phyloP scores from a whole-genome alignment of 2,113 vertebrate species.

The Ophiodon elongatus region DNA sequence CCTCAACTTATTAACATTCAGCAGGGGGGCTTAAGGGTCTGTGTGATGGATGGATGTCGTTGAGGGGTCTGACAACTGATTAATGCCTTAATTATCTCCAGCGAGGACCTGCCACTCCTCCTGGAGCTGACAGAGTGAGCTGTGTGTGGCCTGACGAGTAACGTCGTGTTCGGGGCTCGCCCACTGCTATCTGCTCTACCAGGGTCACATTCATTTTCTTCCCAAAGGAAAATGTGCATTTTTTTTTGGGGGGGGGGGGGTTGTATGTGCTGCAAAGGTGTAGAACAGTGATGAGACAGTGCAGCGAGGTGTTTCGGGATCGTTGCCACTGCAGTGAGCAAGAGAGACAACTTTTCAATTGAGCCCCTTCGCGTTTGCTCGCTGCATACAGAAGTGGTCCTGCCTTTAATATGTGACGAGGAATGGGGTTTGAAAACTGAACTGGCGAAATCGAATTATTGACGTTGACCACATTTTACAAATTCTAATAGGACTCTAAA shows the following conservation, averaged over 20 bases:
- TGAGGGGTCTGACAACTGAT: slow-evolving; percentile 85
- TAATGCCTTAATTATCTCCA: slow-evolving; percentile 89
- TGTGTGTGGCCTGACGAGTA: slow-evolving; percentile 80
- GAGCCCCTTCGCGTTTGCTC: slow-evolving; percentile 8
- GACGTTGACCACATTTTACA: not conserved
- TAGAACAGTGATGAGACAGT: slow-evolving; percentile 63
- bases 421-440: not conserved
- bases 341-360: slow-evolving; percentile 54
- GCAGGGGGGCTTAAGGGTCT: slow-evolving; percentile 78
- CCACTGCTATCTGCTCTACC: slow-evolving; percentile 76
- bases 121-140: slow-evolving; percentile 79
- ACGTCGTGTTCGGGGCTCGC: slow-evolving; percentile 79
- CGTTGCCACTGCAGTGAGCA: slow-evolving; percentile 41
- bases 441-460: not conserved
- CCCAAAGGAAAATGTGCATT: slow-evolving; percentile 63
- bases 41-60: slow-evolving; percentile 83
- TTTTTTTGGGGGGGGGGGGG: too few relatives aligned
- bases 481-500: not conserved
- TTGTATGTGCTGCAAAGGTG: slow-evolving; percentile 64
- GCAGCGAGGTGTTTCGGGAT: slow-evolving; percentile 58
- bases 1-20: slow-evolving; percentile 79
- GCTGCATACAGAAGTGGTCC: slow-evolving; percentile 18
- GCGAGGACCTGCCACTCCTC: slow-evolving; percentile 76
- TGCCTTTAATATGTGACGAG: not conserved
- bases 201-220: slow-evolving; percentile 81